Evolutionary conservation across 2,113 vertebrate genomes (phyloP).

Genomic region (Chloebia gouldiae): DNA sequence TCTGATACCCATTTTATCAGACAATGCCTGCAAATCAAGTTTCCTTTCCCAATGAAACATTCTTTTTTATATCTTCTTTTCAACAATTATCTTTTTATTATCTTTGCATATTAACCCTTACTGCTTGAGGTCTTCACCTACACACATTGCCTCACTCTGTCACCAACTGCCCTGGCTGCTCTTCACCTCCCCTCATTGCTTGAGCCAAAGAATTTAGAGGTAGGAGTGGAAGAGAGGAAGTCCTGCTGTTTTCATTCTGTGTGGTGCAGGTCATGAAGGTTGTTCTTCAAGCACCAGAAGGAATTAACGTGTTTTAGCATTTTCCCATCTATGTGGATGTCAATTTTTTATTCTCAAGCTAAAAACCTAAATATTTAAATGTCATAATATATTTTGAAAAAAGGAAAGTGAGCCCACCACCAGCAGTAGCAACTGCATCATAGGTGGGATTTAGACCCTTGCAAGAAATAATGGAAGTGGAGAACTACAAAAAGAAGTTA

Average conservation of each 20-base stretch:
- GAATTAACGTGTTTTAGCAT: background rate
- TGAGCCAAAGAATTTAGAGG: background rate
- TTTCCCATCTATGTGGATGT: background rate
- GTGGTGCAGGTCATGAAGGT: background rate
- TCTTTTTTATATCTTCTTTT: background rate
- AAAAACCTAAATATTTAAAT: background rate
- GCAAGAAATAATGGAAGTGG: background rate
- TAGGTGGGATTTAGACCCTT: background rate
- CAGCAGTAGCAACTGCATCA: background rate
- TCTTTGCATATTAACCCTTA: background rate
- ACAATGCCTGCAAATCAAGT: background rate
- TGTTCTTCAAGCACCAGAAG: background rate
- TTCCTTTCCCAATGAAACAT: background rate
- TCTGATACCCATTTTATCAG: background rate
- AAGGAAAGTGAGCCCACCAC: background rate
- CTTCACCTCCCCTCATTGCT: background rate
- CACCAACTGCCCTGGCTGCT: fast-evolving
- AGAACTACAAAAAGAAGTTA: background rate
- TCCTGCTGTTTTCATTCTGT: background rate
- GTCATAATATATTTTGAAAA: background rate
- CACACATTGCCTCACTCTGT: background rate
- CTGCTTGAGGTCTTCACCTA: background rate
- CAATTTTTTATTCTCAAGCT: background rate
- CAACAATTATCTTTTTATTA: background rate
- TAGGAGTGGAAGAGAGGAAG: background rate